Base-by-base conservation (phyloP, 2,888 invertebrate species). In the Dysmachus trigonus region DNA sequence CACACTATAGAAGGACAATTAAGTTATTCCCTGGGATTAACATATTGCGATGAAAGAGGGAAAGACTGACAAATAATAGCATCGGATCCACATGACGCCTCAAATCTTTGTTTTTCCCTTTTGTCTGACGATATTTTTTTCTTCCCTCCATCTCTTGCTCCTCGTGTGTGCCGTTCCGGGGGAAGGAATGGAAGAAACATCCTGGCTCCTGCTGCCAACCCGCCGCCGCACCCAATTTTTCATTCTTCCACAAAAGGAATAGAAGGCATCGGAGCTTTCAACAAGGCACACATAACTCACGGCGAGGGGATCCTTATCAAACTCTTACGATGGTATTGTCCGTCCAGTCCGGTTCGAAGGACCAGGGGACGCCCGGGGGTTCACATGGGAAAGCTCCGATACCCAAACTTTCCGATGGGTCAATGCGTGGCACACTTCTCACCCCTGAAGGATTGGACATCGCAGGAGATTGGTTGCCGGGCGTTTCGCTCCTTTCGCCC, bases 161-260 rank as follows among this genome's bases (percentile, higher is more conserved):
- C 79, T 86, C 72, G 72, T 62, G 72, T 62, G 22, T 77, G 38
- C 79, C 35, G 41, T n/a, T n/a, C n/a, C n/a, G n/a, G n/a, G n/a
- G n/a, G n/a, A n/a, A n/a, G n/a, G n/a, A 8, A 41, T 15, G 7
- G 18, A 18, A 15, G 73, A 35, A 73, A 38, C 41, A 84, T 72
- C 71, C 62, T 27, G 33, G 41, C 71, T 51, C 79, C 82, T 51
- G 62, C 62, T 18, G 22, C 62, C 62, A 18, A 7, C 51, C n/a
- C 82, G 72, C 47, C 81, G 82, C 87, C 87, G 87, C 87, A 87
- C 87, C 87, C 85, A 87, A 87, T 82, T 85, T 82, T 85, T 85
- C 82, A 85, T 85, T 76, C 81, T 81, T 72, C 72, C 38, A 53
- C 51, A 83, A 62, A 62, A 62, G 27, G 51, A 18, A 51, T 82